Base-by-base conservation (phyloP, 2,113 vertebrate species). In the Pleuronectes platessa region DNA sequence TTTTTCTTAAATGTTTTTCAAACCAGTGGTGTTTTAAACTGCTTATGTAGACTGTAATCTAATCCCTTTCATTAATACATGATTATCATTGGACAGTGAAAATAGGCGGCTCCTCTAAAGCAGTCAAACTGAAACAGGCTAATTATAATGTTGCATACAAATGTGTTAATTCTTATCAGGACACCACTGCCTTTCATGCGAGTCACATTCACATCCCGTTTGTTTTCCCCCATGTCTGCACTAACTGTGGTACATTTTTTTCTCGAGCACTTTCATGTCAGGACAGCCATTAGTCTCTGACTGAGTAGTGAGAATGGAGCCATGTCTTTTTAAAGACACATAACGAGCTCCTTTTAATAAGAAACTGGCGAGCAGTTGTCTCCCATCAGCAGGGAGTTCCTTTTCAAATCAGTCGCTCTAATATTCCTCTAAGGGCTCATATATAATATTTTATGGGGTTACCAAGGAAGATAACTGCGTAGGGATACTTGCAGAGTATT, bases 341-440 rank as follows among this genome's bases (percentile, higher is more conserved):
- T 79, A 82, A 83, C 68, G 60, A 75, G 64, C 78, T 77, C 18
- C 8, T 74, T 76, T 78, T 78, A 76, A 61, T 45, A 64, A 23
- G 31, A 78, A 31, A 71, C 74, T 55, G 53, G 61, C 27, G 24
- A 65, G 71, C 35, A 40, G n/a, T 76, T 62, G 59, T 37, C 47
- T 74, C 61, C 31, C 17, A 77, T 76, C 40, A 82, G 23, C 26
- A 68, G 5, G 15, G 20, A 75, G 81, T 71, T 79, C 21, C 4
- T 66, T 63, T 79, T 79, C 17, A 76, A 3, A 55, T 63, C 64
- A 74, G 5, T 20, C 3, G 7, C 61, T 45, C 18, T 2, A 21
- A 54, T 51, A 67, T 71, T n/a, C 21, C 42, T 51, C 27, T 10
- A 37, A 64, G 24, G 47, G 63, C 47, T 60, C 13, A 14, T 78